Base-by-base conservation (phyloP, 2,113 vertebrate genomes). In the Equus quagga region DNA sequence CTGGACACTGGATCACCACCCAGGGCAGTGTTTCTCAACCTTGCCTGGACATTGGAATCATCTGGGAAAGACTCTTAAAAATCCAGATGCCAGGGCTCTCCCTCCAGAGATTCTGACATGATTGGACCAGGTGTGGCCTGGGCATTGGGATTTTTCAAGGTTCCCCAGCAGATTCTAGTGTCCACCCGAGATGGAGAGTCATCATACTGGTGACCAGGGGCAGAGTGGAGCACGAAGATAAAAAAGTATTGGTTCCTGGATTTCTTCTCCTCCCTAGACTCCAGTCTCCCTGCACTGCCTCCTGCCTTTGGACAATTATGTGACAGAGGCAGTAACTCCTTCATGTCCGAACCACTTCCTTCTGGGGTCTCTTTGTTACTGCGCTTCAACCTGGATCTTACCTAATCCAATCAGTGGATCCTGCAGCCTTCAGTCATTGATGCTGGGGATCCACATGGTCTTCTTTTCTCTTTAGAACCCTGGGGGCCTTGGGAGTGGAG, bases 391-490 rank as follows among this genome's bases (percentile, higher is more conserved):
- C 44, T 19, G 41, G 21, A n/a, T 24, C 41, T 90, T 54, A 17
- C 24, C n/a, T 10, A 8, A 14, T 14, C 41, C 49, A 62, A 64
- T 17, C n/a, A 11, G 64, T 8, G 36, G 41, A 24, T 5, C 28
- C 75, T 69, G 49, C 64, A 75, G 75, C 6, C 69, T n/a, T 31
- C 31, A 36, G 12, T 23, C 23, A 4, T 31, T 10, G 31, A 28
- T 19, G 0, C 56, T 23, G 24, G 9, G 62, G 28, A 36, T 4
- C 8, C 18, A 7, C 1, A 1, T 14, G 31, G 60, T 11, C 9
- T 64, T 10, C 4, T 5, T 8, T 64, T 79, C 62, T 73, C 56
- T 49, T 46, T 44, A 76, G 23, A 26, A 81, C 14, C 21, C 21
- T 8, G 21, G 28, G 49, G 1, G 1, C 46, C 46, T 49, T 28